Evolutionary conservation across 2,113 vertebrate genomes (phyloP).

Genomic region (Donacobius atricapilla): DNA sequence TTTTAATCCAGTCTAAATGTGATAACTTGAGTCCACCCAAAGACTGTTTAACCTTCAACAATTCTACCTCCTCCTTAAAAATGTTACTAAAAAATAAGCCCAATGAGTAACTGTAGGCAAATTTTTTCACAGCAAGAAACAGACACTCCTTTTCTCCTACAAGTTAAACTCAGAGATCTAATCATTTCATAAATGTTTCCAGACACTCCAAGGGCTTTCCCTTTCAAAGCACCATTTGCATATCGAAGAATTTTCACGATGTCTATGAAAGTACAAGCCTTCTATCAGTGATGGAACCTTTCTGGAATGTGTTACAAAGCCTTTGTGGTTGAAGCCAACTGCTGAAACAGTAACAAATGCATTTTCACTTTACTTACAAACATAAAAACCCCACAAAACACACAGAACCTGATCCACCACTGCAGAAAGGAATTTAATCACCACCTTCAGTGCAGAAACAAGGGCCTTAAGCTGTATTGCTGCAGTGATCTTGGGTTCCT

Average conservation of each 20-base stretch:
- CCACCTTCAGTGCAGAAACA: not conserved
- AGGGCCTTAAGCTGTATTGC: not conserved
- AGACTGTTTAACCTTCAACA: not conserved
- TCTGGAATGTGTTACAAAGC: conserved; percentile 10
- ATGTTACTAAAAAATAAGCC: not conserved
- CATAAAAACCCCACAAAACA: not conserved
- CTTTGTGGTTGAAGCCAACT: not conserved
- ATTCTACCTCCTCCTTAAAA: not conserved
- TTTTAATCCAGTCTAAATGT: not conserved
- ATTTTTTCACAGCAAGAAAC: not conserved
- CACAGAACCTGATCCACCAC: not conserved
- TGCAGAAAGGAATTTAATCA: not conserved
- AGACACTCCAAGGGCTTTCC: not conserved
- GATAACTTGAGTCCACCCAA: not conserved
- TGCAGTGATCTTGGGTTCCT: not conserved
- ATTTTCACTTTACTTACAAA: conserved; percentile 1
- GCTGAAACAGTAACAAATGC: not conserved
- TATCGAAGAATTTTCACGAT: conserved; percentile 12
- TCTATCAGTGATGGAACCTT: not conserved
- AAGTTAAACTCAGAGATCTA: conserved; percentile 4
- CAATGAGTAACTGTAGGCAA: not conserved
- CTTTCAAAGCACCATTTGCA: conserved; percentile 12
- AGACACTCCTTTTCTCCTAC: not conserved
- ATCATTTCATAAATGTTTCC: conserved; percentile 6
- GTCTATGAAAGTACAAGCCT: not conserved